Evolutionary conservation across 2,797 vertebrate genomes (phyloP).

Genomic region (Crypturellus tataupa): DNA sequence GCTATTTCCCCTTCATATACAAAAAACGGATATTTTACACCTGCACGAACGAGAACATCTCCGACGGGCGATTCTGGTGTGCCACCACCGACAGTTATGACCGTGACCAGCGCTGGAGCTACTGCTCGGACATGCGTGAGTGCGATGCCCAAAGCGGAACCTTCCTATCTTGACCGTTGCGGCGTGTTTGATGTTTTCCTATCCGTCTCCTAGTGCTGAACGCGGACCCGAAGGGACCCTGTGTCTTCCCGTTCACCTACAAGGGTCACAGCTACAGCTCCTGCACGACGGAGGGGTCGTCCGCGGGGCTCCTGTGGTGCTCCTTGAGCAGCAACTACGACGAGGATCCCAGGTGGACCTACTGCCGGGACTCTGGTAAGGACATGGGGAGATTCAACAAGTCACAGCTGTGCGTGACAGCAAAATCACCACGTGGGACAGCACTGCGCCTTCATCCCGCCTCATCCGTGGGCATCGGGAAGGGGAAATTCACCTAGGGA

Average conservation of each 20-base stretch:
- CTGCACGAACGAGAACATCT: conserved; percentile 81
- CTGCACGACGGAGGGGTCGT: neutral
- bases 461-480: no score
- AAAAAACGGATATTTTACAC: conserved; percentile 85
- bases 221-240: neutral
- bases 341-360: neutral
- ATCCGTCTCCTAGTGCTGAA: neutral
- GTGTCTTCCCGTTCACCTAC: neutral
- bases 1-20: conserved; percentile 85
- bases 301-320: neutral
- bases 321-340: neutral
- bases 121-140: neutral
- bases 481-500: neutral
- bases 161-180: neutral
- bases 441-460: no score
- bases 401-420: no score
- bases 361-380: neutral
- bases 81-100: neutral
- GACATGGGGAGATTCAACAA: neutral
- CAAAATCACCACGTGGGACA: no score
- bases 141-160: neutral
- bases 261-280: neutral
- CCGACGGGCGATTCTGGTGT: neutral
- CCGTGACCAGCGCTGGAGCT: neutral
- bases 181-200: neutral